Base-by-base conservation (phyloP, 2,797 vertebrate species). In the Cossypha dichroa region DNA sequence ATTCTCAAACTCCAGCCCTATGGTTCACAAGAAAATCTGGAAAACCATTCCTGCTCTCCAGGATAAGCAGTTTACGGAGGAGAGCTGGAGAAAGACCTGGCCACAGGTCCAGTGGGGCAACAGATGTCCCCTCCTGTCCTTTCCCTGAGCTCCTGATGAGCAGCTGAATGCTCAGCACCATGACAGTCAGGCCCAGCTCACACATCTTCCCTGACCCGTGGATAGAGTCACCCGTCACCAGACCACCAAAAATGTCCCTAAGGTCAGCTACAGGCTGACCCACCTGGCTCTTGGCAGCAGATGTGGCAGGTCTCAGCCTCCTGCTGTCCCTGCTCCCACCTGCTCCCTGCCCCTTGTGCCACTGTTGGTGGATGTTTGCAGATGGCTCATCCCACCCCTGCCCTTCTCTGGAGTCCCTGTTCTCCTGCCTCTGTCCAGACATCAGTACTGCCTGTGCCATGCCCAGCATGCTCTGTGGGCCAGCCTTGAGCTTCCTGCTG, bases 401-500 rank as follows among this genome's bases (percentile, higher is more conserved):
- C 33, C 68, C 45, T 70, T 54, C 54, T 33, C 41, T 1, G 1
- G 5, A 41, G 36, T 8, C 18, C 21, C 9, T 46, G 38, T 73
- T 63, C 54, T 60, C 36, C 49, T 2, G 0, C 46, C 28, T 33
- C 58, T 51, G 41, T 16, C 34, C 8, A 3, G 48, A 31, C 45
- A 46, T 18, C 52, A 54, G n/a, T 67, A 7, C 33, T 26, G 38
- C 33, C 55, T 33, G 31, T 46, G 15, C 73, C 41, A 9, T 54
- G 54, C 58, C 40, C 58, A 33, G 52, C 1, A 0, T 0, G 2
- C 40, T 68, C 64, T 3, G 2, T 26, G 31, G 46, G 23, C n/a
- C 83, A 83, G 48, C 76, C 73, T 36, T 31, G 73, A 78, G 38
- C 49, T 64, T 38, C 26, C 64, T 60, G 52, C 64, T 72, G 79